Base-by-base conservation (phyloP, 2,888 invertebrate species). In the Diabrotica balteata region DNA sequence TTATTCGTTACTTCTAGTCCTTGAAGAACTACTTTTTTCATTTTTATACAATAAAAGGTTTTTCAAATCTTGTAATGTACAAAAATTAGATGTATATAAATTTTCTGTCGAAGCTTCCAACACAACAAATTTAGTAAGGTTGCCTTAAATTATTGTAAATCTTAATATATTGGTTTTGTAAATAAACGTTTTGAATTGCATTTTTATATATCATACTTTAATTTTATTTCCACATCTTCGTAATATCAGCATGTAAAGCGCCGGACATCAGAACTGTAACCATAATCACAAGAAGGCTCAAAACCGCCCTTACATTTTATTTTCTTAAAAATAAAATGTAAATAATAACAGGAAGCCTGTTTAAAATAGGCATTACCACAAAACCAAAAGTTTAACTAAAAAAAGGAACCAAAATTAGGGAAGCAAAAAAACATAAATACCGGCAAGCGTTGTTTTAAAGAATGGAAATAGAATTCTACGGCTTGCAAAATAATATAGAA, bases 101-200 rank as follows among this genome's bases (percentile, higher is more conserved):
- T 62, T 59, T 59, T 66, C 63, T 71, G 70, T 66, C 62, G 58
- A 64, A 42, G 72, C 71, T 71, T 69, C 62, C 46, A 47, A 67
- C 60, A 58, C 32, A 69, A 60, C 53, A 62, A 55, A 62, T 68
- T 68, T 70, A 66, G 64, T 65, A 53, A 69, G 68, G 73, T 66
- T 78, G 78, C 78, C 79, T 79, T 80, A 79, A 80, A 77, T 80
- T 80, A 79, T 79, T 77, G 71, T 71, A 75, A 79, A 75, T 75
- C 76, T 75, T 80, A 80, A 80, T 81, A 80, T 80, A 80, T 80
- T 77, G 74, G 66, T 70, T 75, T 74, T 76, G 74, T 76, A 73
- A 73, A 78, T 75, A 75, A 74, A 74, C 51, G 69, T 73, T 68
- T 72, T 70, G 70, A 73, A 71, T 71, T 72, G 68, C 69, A 32